Base-by-base conservation (phyloP, 2,113 vertebrate species). In the Ibidorhyncha struthersii region DNA sequence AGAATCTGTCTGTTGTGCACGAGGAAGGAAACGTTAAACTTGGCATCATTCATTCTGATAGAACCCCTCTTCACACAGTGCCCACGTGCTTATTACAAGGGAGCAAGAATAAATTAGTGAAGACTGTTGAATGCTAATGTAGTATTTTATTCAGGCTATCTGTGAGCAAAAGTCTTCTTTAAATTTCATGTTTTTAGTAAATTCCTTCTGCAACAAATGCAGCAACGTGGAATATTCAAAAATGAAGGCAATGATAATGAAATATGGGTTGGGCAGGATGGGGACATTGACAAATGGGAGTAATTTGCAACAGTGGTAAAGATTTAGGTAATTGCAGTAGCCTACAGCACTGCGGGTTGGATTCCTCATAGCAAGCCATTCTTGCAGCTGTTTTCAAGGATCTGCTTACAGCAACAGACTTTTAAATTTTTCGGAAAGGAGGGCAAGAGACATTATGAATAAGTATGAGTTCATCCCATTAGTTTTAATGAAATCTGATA, bases 401-500 rank as follows among this genome's bases (percentile, higher is more conserved):
- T 58, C 32, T 72, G 34, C 55, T 93, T 23, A 62, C 15, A 74
- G 72, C 36, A 56, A 82, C 41, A 87, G 41, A 59, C 56, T 93
- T 86, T 25, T 34, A 89, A 47, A 73, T 78, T 94, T 89, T 74
- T 85, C 79, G 74, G 10, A 49, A 89, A 94, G 70, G 87, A 95
- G 71, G 22, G 59, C 90, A 88, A 47, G 32, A 86, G 14, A 29
- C 19, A 22, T 89, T 72, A 55, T 56, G 63, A 93, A 92, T 84
- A 71, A 61, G 21, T 78, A 84, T 82, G 22, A 88, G 59, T 58
- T 53, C 40, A 77, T 69, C 66, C 49, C 29, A 19, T 95, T 85
- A 45, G 52, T 90, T 95, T 90, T 82, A 72, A 70, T 67, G 49
- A 91, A 86, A 94, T 92, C 77, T 81, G 88, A 65, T 80, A 69